Conservation (phyloP, 1,140 invertebrate species). For the Mya arenaria region DNA sequence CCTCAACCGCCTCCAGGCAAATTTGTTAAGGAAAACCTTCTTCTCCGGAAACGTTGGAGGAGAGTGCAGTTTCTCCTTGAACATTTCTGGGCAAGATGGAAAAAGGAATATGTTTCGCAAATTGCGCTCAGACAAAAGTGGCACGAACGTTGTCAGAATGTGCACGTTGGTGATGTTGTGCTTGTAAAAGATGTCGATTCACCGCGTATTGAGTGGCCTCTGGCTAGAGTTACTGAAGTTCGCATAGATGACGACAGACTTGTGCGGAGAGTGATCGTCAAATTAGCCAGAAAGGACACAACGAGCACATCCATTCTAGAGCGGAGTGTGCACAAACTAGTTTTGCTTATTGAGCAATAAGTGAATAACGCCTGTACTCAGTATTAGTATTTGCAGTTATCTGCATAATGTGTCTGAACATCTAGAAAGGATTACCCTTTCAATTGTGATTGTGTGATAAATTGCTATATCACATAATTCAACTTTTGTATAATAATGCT, state of each 20-base stretch:
- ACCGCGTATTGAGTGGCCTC: conserved; percentile 52
- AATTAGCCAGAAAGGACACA: not conserved
- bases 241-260: conserved; percentile 41
- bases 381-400: too few relatives aligned
- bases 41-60: conserved; percentile 52
- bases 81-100: conserved; percentile 61
- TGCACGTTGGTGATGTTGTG: conserved; percentile 56
- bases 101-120: conserved; percentile 53
- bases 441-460: too few relatives aligned
- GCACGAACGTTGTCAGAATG: conserved; percentile 28
- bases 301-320: not conserved
- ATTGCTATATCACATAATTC: too few relatives aligned
- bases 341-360: conserved; percentile 32
- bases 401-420: too few relatives aligned
- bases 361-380: too few relatives aligned
- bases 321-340: conserved; percentile 47
- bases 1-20: conserved; percentile 52
- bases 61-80: conserved; percentile 57
- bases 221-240: conserved; percentile 50
- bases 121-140: conserved; percentile 58
- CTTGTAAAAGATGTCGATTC: conserved; percentile 54
- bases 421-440: too few relatives aligned
- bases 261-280: conserved; percentile 49
- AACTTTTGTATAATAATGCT: too few relatives aligned
- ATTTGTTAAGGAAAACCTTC: conserved; percentile 50